These are phyloP conservation scores for Petaurus breviceps DNA, from an alignment of 2,113 vertebrate genomes.

Conservation along the genomic window DNA sequence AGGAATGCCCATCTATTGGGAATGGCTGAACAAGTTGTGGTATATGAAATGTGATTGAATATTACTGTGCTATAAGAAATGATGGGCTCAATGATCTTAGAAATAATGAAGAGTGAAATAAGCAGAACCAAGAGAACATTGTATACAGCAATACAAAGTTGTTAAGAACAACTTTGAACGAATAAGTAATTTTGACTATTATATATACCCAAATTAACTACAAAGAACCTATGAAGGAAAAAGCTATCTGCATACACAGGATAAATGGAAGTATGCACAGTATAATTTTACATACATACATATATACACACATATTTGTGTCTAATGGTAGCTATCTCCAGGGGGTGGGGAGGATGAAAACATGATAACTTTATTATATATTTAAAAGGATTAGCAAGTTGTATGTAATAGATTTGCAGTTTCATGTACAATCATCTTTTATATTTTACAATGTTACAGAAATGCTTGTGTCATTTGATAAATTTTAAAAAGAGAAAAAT, in stretches of 20 bases:
- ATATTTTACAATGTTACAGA: not conserved
- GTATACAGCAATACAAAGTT: not conserved
- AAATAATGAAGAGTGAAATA: not conserved
- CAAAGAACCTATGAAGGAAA: not conserved
- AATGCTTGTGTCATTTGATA: not conserved
- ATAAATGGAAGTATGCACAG: not conserved
- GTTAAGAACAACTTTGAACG: not conserved
- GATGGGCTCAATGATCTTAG: not conserved
- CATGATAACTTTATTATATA: not conserved
- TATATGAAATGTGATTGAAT: not conserved
- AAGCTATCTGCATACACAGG: not conserved
- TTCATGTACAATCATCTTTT: not conserved
- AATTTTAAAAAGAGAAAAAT: not conserved
- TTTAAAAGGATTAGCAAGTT: not conserved
- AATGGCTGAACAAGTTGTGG: not conserved
- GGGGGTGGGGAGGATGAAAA: not conserved
- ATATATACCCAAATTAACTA: not conserved
- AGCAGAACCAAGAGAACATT: not conserved
- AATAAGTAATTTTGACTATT: not conserved
- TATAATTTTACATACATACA: not conserved
- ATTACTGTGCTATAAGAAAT: not conserved
- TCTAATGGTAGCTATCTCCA: not conserved
- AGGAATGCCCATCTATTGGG: not conserved
- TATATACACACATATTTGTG: not conserved
- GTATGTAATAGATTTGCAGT: not conserved